Evolutionary conservation across 2,888 invertebrate genomes (phyloP), one percentile per base, ranked within the genome.

Genomic region (Trypoxylon attenuatum): DNA sequence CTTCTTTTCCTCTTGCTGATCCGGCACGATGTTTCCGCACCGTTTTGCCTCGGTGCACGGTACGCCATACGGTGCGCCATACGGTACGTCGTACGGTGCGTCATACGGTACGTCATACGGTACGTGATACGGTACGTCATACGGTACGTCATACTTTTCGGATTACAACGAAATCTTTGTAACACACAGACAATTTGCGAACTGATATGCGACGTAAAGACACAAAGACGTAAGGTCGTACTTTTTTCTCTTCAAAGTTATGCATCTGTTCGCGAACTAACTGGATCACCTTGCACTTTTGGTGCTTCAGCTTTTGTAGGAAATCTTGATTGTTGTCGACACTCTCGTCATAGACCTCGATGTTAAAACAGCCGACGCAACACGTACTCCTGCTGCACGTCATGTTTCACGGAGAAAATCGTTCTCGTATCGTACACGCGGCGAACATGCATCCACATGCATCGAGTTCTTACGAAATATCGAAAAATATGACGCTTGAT

Each of bases 241-340:
- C 79, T 72, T 80, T 59, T 46, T 45, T 55, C 16, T 77, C 39
- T 16, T 66, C 54, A 19, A 80, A 73, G 61, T 73, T 73, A 62
- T 63, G 59, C 50, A 83, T 79, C 68, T 83, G 83, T 23, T 71
- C 63, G 18, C 78, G 79, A 21, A 76, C 76, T 52, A 83, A 56
- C 8, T 67, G 71, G 19, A 80, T 73, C 53, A 84, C 68, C 66
- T 80, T 80, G 59, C 79, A 79, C 68, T 83, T 84, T 13, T 73
- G 50, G 25, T 83, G 83, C 46, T 66, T 68, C 22, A 83, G 45
- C 58, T 64, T 63, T 10, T 39, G 49, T 51, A 79, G 52, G 39
- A 82, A 80, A 13, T 81, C 77, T 5, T 68, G 71, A 18, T 55
- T 43, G 33, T 47, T 41, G n/a, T n/a, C n/a, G 19, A 3, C 55